Conservation (phyloP, 2,113 vertebrate genomes). For the Acinonyx jubatus region DNA sequence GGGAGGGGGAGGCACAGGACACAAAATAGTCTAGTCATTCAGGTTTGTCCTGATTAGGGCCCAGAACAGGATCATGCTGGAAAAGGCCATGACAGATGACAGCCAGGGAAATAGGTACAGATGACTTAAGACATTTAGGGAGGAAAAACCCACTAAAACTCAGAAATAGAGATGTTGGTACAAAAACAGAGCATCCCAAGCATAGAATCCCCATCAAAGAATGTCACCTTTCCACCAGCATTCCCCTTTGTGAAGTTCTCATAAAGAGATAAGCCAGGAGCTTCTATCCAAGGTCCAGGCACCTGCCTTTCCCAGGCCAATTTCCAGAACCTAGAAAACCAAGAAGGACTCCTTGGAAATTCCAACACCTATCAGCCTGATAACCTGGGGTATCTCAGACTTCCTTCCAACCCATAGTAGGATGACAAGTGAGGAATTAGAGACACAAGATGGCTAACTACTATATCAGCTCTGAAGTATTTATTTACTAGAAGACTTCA, state of each 20-base stretch:
- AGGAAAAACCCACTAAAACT: constrained; percentile 11
- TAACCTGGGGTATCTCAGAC: not conserved
- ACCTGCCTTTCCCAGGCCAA: not conserved
- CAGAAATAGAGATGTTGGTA: not conserved
- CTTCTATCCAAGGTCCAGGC: not conserved
- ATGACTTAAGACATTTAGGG: constrained; percentile 35
- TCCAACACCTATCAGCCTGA: not conserved
- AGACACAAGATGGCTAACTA: not conserved
- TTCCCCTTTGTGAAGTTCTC: not conserved
- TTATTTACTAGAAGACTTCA: constrained; percentile 12
- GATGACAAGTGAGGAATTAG: constrained; percentile 23
- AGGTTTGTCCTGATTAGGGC: constrained; percentile 59
- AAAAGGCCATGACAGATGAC: constrained; percentile 23
- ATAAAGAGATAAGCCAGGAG: not conserved
- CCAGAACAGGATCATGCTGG: constrained; percentile 19
- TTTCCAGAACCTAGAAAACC: constrained; percentile 36
- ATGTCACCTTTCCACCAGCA: not conserved
- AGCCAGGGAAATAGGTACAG: constrained; percentile 53
- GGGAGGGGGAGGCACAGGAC: not conserved
- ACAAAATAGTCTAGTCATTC: constrained; percentile 66
- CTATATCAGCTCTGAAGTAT: not conserved
- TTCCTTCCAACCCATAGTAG: not conserved
- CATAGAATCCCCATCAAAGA: not conserved
- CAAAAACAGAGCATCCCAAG: not conserved
- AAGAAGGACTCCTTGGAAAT: not conserved